Conservation (phyloP, 2,888 invertebrate genomes). For the Pheosia gnoma region DNA sequence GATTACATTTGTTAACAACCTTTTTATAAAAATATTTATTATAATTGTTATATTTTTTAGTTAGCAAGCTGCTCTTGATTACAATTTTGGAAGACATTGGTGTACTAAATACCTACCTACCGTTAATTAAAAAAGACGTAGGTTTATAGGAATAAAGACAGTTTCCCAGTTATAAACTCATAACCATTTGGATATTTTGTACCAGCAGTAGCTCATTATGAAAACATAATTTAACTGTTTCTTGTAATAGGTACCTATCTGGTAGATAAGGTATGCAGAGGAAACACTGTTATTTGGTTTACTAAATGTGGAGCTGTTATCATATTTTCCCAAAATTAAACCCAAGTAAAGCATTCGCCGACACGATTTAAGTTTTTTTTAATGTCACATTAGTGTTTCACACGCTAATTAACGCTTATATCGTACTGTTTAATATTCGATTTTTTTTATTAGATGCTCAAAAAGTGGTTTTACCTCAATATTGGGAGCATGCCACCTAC, state of each 20-base stretch:
- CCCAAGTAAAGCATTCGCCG: background rate
- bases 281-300: slow-evolving; percentile 1
- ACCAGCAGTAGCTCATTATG: slow-evolving; percentile 34
- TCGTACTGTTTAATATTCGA: slow-evolving; percentile 31
- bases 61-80: too few relatives aligned
- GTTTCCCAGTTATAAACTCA: slow-evolving; percentile 47
- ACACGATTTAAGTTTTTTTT: background rate
- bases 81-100: too few relatives aligned
- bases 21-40: background rate
- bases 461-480: slow-evolving; percentile 47
- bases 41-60: background rate
- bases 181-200: slow-evolving; percentile 46
- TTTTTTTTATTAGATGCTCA: slow-evolving; percentile 33
- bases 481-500: slow-evolving; percentile 52
- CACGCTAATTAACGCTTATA: slow-evolving; percentile 34
- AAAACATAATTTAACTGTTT: slow-evolving; percentile 25
- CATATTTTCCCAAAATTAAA: background rate
- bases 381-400: slow-evolving; percentile 24
- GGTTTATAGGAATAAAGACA: slow-evolving; percentile 50
- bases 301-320: background rate
- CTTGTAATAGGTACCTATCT: too few relatives aligned
- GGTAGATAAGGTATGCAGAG: background rate
- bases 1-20: background rate
- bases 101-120: background rate
- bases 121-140: slow-evolving; percentile 10